phyloP scores from a whole-genome alignment of 2,113 vertebrate genomes.

The Podarcis raffonei region DNA sequence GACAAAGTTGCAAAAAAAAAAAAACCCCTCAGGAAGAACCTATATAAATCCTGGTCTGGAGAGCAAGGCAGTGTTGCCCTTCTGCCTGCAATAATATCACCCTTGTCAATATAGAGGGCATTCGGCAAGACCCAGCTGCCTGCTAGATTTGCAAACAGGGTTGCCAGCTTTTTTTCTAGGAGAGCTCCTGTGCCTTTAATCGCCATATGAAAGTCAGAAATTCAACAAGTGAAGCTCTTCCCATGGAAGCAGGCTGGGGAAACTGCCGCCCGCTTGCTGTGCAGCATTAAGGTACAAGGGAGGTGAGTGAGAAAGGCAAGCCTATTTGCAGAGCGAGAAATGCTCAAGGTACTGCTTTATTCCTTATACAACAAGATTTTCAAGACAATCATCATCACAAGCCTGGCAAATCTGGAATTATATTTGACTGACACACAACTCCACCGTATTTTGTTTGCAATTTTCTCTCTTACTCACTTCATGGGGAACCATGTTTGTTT shows the following conservation, averaged over 20 bases:
- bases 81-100: neutral
- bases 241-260: neutral
- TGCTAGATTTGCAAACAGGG: neutral
- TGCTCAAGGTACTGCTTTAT: no score
- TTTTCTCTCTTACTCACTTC: no score
- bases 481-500: no score
- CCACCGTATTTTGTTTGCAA: no score
- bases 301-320: no score
- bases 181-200: neutral
- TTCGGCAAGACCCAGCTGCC: neutral
- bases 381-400: no score
- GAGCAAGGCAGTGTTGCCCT: neutral
- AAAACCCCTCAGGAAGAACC: neutral
- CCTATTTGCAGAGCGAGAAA: neutral
- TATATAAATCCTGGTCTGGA: neutral
- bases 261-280: no score
- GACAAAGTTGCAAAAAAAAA: neutral
- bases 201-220: neutral
- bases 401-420: no score
- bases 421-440: no score
- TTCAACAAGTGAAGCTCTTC: neutral
- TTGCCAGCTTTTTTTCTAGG: neutral
- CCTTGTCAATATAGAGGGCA: neutral
- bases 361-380: no score
- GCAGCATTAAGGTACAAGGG: no score